Base-by-base conservation (phyloP, 2,797 vertebrate species). In the Enteromius viviparus region DNA sequence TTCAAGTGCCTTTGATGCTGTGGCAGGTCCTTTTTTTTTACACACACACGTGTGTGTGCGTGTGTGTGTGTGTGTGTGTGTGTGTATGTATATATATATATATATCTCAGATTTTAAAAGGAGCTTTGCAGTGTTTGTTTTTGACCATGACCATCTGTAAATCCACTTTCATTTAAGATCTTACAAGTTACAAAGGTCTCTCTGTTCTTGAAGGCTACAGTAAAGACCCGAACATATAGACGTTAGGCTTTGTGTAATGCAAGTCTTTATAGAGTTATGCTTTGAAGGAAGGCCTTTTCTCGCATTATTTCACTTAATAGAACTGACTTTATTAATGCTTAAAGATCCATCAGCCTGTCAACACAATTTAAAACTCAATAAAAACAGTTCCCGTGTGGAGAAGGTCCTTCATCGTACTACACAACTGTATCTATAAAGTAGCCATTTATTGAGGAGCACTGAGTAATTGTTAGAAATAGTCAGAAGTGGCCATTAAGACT, bases 391-490 rank as follows among this genome's bases (percentile, higher is more conserved):
- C 34, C 42, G 1, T 65, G 60, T 70, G n/a, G 19, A 65, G 42
- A 55, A 68, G 45, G 29, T 55, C n/a, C 66, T 64, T 10, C 26
- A 64, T 7, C 21, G 0, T 81, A 49, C 29, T 53, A 47, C 72
- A 49, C 21, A 40, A 26, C 47, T 40, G 19, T 78, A 60, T 78
- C 74, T 71, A 47, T 58, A 83, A 74, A 77, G 72, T 21, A 26
- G 55, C 51, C 65, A 47, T 76, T 83, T 75, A 76, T 55, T 8
- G 70, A 74, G n/a, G 11, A 71, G 85, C 45, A 23, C 37, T 23
- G 49, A 55, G 82, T 72, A 81, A 86, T 81, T 77, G 72, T 72
- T 77, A 26, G 62, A 32, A 85, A 79, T 37, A 78, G 60, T 40
- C 68, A 66, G 49, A 53, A 29, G 55, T 83, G 62, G 51, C 42